These are phyloP conservation scores for Perizoma flavofasciatum DNA, from an alignment of 2,888 invertebrate genomes.

Conservation along the genomic window DNA sequence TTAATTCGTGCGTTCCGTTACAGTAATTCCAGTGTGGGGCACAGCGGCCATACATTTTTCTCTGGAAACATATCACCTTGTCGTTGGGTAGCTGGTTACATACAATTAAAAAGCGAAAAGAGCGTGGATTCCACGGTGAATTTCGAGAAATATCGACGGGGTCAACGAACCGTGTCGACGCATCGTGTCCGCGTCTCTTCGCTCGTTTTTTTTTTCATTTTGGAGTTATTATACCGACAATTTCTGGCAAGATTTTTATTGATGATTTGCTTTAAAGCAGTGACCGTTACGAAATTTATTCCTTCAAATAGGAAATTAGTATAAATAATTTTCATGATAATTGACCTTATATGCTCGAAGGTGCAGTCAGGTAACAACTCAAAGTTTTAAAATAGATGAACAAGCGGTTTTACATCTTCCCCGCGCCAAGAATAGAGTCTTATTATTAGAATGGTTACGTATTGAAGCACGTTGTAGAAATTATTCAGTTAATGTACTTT, in stretches of 20 bases:
- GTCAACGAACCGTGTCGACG: slow-evolving; percentile 79
- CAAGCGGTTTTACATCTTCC: slow-evolving; percentile 16
- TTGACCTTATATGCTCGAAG: not conserved
- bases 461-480: slow-evolving; percentile 9
- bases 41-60: slow-evolving; percentile 65
- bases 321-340: not conserved
- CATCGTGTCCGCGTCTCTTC: slow-evolving; percentile 75
- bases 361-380: slow-evolving; percentile 9
- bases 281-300: slow-evolving; percentile 26
- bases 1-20: slow-evolving; percentile 74
- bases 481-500: slow-evolving; percentile 1
- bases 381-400: slow-evolving; percentile 10
- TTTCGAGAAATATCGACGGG: slow-evolving; percentile 82
- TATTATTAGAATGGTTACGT: slow-evolving; percentile 12
- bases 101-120: slow-evolving; percentile 83
- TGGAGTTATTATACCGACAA: slow-evolving; percentile 60
- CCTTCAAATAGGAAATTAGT: not conserved
- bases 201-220: slow-evolving; percentile 68
- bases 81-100: slow-evolving; percentile 73
- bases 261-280: slow-evolving; percentile 46
- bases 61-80: slow-evolving; percentile 78
- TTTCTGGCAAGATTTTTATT: slow-evolving; percentile 58
- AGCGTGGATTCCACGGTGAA: slow-evolving; percentile 77
- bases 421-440: slow-evolving; percentile 6
- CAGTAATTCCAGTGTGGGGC: slow-evolving; percentile 68